Base-by-base conservation (phyloP, 2,888 invertebrate species). In the Theretra japonica region DNA sequence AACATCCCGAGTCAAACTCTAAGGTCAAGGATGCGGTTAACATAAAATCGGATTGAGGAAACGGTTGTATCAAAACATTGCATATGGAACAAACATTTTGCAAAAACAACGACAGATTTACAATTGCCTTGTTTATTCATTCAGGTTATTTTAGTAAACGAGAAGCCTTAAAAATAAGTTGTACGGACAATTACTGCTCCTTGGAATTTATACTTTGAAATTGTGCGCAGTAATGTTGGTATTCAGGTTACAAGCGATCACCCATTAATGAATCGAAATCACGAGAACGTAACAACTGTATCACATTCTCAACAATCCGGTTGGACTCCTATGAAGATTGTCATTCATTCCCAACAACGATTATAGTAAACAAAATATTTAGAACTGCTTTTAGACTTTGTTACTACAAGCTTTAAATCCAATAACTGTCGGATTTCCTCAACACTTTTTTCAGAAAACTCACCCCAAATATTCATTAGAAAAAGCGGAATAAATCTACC, bases 401-500 rank as follows among this genome's bases (percentile, higher is more conserved):
- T 30, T 8, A 33, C 11, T 17, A 5, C 25, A 28, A 19, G 8
- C 7, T 33, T n/a, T 65, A 17, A 17, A 23, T 48, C 65, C 7
- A 48, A 41, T 5, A 5, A 23, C 4, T 23, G 41, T 41, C 21
- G n/a, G n/a, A 48, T 48, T 65, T 25, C 23, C 48, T 17, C 5
- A 23, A 48, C 4, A 23, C 21, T 17, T 15, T 58, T 58, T 15
- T 53, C 19, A 7, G 15, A 48, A 65, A 65, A 23, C 23, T 23
- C 23, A 21, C 25, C 17, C 58, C 25, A 65, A 60, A 65, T 48
- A 23, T 23, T 33, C 19, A 65, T 23, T 7, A 48, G 21, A 48
- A 62, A 65, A 65, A 48, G 5, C 48, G 15, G 23, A 41, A 65
- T 65, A 48, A 69, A 73, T 73, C 69, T 58, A 33, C 50, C 21